Evolutionary conservation across 1,140 invertebrate genomes (phyloP), one percentile per base, ranked within the genome.

Genomic region (Bombus turneri): DNA sequence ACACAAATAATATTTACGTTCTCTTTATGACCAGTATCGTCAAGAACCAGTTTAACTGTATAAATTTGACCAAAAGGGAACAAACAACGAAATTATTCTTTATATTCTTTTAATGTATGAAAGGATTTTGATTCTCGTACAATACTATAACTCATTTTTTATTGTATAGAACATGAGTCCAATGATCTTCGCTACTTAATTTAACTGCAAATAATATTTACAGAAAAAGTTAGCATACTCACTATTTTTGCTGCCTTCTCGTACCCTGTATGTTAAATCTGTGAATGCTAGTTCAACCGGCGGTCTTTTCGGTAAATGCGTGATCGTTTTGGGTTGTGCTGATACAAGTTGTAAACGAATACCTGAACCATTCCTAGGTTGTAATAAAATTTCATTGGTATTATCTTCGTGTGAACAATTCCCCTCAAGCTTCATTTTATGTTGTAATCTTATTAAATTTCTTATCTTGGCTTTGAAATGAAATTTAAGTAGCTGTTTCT

Each of bases 231-330:
- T 18, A 5, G 0, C 34, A n/a, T 94, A 98, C 97, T 98, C 94
- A 98, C 98, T 97, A 94, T 96, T 97, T 93, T 96, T 97, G 87
- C 96, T 96, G 86, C 97, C 97, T 91, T 98, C 97, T 90, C 96
- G 96, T n/a, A 99, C 98, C 84, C 96, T 97, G 94, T 98, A 99
- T 2, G 96, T 97, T 81, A 99, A 95, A 92, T 98, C 97, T 31
- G 96, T 96, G 94, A 98, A 99, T 78, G 97, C 98, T 93, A 99
- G 96, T 92, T 98, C 98, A 85, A 99, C 98, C 74, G 98, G 97
- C 66, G 97, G 98, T 91, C 98, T 96, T 93, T 98, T 97, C 15
- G 97, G 97, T 81, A 99, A 96, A 93, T 98, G 97, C 74, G 97
- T 97, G 66, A 98, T 96, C 9, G 97, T 97, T 94, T 97, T 98